A percentile compares a stretch with the other conserved stretches of the same genome.
phyloP scores from a whole-genome alignment of 2,888 invertebrate species.

The Microplitis deprimator region DNA sequence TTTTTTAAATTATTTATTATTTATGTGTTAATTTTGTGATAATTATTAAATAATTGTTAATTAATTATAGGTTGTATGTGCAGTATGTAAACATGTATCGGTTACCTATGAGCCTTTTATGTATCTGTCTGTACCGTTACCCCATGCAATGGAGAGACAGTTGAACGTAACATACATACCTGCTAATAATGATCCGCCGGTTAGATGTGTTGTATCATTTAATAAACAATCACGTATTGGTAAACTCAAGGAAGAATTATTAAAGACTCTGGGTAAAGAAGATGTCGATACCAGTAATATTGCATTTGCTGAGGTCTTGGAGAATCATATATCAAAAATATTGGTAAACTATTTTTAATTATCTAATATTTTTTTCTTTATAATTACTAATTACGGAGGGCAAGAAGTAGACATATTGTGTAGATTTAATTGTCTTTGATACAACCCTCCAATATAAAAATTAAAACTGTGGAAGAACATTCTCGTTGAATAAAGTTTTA shows the following conservation, averaged over 20 bases:
- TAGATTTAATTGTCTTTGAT: slow-evolving; percentile 64
- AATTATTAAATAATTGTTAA: slow-evolving; percentile 11
- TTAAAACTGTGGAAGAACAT: slow-evolving; percentile 64
- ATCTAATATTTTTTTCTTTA: no score
- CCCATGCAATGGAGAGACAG: slow-evolving; percentile 77
- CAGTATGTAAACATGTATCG: slow-evolving; percentile 76
- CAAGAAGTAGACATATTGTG: slow-evolving; percentile 64
- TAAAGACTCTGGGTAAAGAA: slow-evolving; percentile 69
- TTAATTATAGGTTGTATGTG: slow-evolving; percentile 75
- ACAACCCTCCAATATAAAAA: slow-evolving; percentile 62
- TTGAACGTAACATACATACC: slow-evolving; percentile 75
- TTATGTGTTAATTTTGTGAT: neutral
- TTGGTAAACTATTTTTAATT: slow-evolving; percentile 69
- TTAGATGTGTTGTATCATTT: slow-evolving; percentile 73
- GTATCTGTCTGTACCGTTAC: slow-evolving; percentile 79
- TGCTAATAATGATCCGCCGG: slow-evolving; percentile 68
- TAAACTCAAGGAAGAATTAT: slow-evolving; percentile 73
- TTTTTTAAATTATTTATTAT: neutral
- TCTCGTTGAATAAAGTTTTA: slow-evolving; percentile 62
- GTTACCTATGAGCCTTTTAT: slow-evolving; percentile 79
- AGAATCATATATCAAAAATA: slow-evolving; percentile 75
- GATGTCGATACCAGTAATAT: slow-evolving; percentile 67
- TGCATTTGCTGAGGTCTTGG: slow-evolving; percentile 75
- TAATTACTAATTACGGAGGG: slow-evolving; percentile 55
- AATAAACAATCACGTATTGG: slow-evolving; percentile 74